phyloP scores from a whole-genome alignment of 2,797 vertebrate genomes.

The Trematomus bernacchii region DNA sequence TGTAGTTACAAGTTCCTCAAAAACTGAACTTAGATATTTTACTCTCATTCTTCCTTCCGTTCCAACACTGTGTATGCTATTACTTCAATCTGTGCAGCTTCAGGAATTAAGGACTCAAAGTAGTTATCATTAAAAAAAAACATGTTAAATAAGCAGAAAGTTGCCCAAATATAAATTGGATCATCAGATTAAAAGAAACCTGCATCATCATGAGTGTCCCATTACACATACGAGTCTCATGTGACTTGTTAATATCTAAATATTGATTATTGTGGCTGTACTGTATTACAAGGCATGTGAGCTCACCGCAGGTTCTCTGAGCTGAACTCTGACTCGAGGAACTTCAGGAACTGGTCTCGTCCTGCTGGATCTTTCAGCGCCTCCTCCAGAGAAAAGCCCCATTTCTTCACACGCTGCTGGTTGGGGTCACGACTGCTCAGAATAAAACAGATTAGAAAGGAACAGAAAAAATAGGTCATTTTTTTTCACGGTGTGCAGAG shows the following conservation, averaged over 20 bases:
- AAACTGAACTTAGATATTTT: background rate
- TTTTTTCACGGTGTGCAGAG: background rate
- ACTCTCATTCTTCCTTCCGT: background rate
- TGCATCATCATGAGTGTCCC: background rate
- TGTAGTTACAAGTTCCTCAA: background rate
- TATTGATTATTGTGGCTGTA: background rate
- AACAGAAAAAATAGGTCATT: background rate
- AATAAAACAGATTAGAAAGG: slow-evolving; percentile 2
- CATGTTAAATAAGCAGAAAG: background rate
- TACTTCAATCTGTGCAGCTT: background rate
- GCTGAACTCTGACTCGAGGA: slow-evolving; percentile 97
- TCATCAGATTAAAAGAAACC: background rate
- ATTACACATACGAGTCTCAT: background rate
- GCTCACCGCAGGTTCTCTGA: slow-evolving; percentile 96
- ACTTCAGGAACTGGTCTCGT: slow-evolving; percentile 94
- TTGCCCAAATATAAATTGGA: background rate
- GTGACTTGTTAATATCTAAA: background rate
- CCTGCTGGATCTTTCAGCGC: slow-evolving; percentile 93
- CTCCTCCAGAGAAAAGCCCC: slow-evolving; percentile 95
- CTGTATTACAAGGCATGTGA: background rate
- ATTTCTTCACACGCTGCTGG: slow-evolving; percentile 94
- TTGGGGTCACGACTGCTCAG: slow-evolving; percentile 91
- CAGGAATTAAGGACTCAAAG: background rate
- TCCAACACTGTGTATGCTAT: background rate
- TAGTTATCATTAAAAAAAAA: background rate